phyloP scores from a whole-genome alignment of 92 coral and sea anemone genomes.

The Heteractis magnifica region DNA sequence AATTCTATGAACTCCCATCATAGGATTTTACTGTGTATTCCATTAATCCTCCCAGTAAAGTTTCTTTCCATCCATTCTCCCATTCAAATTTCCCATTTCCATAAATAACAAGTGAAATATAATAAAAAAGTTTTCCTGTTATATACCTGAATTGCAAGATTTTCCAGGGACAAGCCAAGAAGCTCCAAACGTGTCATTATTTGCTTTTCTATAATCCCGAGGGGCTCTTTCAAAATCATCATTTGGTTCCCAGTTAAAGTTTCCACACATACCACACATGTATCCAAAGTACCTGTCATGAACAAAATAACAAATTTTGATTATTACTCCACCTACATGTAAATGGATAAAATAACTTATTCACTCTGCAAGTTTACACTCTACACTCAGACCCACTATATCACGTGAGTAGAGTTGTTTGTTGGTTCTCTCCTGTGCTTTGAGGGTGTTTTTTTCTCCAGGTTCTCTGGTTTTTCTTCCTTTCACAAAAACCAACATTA shows the following conservation, averaged over 20 bases:
- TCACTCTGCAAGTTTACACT: too few relatives aligned
- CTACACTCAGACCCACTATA: too few relatives aligned
- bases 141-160: constrained; percentile 27
- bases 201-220: not conserved
- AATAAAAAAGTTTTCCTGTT: not conserved
- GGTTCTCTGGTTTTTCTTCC: too few relatives aligned
- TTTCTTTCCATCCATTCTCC: not conserved
- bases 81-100: not conserved
- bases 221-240: constrained; percentile 12
- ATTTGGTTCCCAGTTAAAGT: constrained; percentile 22
- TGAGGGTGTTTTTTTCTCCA: too few relatives aligned
- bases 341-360: not conserved
- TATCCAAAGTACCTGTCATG: constrained; percentile 29
- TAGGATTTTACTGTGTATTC: not conserved
- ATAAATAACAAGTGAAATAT: too few relatives aligned
- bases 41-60: not conserved
- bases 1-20: too few relatives aligned
- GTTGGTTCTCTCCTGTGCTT: too few relatives aligned
- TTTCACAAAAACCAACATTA: too few relatives aligned
- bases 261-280: constrained; percentile 45
- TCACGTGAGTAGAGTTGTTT: too few relatives aligned
- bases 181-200: constrained; percentile 13
- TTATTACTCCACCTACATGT: not conserved
- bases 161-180: constrained; percentile 44
- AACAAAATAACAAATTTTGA: not conserved